These are phyloP conservation scores for Aythya baeri DNA, from an alignment of 2,113 vertebrate species.

Conservation along the genomic window DNA sequence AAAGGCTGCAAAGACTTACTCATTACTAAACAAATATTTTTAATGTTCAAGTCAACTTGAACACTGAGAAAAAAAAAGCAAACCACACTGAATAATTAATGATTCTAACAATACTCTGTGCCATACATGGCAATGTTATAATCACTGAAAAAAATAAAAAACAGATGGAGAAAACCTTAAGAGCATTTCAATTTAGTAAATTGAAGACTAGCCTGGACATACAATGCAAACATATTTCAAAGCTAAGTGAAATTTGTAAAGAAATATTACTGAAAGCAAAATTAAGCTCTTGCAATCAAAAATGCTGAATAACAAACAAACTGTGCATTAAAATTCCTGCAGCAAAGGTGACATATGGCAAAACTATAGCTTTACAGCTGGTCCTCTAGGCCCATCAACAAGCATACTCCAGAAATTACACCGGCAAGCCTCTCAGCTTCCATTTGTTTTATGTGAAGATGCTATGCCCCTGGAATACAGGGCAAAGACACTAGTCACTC, in stretches of 20 bases:
- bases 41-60: slow-evolving; percentile 57
- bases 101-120: slow-evolving; percentile 2
- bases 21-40: slow-evolving; percentile 67
- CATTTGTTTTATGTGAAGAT: neutral
- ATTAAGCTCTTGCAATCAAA: neutral
- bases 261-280: neutral
- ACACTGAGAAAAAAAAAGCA: slow-evolving; percentile 57
- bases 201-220: neutral
- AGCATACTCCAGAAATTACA: neutral
- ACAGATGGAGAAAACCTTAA: neutral
- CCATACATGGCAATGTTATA: neutral
- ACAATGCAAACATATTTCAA: neutral
- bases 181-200: neutral
- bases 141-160: neutral
- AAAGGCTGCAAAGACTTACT: slow-evolving; percentile 51
- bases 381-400: neutral
- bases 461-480: neutral
- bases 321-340: neutral
- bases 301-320: neutral
- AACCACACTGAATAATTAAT: slow-evolving; percentile 55
- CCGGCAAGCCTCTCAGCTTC: neutral
- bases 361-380: neutral
- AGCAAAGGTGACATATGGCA: neutral
- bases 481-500: neutral
- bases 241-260: neutral